phyloP scores from a whole-genome alignment of 64 coral and sea anemone species.

The Orbicella faveolata region DNA sequence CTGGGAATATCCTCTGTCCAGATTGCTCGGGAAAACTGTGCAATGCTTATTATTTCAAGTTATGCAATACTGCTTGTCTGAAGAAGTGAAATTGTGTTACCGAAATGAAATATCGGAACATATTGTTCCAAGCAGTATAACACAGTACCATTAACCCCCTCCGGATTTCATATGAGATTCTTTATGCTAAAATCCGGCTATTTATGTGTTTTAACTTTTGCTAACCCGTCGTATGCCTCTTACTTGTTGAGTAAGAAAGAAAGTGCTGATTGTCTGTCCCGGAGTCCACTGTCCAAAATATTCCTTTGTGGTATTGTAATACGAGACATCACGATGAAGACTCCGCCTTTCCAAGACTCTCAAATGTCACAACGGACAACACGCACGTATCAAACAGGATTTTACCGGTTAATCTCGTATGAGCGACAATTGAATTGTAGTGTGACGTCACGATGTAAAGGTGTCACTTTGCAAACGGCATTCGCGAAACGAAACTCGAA shows the following conservation, averaged over 20 bases:
- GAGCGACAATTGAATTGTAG: no score
- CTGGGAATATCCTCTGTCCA: background rate
- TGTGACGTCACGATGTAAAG: background rate
- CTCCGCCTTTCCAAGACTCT: background rate
- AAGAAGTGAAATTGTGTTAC: no score
- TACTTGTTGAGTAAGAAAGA: background rate
- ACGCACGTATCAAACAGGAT: conserved; percentile 9
- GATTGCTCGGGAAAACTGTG: background rate
- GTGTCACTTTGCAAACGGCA: background rate
- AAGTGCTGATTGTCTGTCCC: background rate
- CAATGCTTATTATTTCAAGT: background rate
- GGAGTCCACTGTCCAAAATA: background rate
- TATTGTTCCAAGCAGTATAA: no score
- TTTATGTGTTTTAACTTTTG: background rate
- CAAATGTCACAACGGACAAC: background rate
- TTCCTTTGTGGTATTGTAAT: background rate
- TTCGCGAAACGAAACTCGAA: background rate
- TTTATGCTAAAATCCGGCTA: no score
- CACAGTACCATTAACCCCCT: no score
- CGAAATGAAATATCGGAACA: no score
- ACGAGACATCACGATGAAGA: background rate
- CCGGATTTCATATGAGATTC: no score
- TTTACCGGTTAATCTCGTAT: background rate
- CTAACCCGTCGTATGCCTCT: background rate
- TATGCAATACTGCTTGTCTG: background rate